These are phyloP conservation scores for Agrochola lychnidis DNA, from an alignment of 2,888 invertebrate genomes.

Conservation along the genomic window DNA sequence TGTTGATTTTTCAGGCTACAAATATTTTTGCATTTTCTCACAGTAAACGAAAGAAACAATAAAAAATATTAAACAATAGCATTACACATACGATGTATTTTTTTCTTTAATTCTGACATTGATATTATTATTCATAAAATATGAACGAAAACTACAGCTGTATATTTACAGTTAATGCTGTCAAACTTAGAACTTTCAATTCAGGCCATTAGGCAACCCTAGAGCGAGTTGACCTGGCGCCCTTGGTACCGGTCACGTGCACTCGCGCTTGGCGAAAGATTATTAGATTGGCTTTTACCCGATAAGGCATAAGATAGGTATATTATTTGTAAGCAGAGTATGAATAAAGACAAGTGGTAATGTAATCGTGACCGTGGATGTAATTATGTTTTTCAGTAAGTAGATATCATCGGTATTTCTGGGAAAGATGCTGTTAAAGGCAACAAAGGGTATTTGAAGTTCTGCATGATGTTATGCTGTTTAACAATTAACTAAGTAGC, in stretches of 20 bases:
- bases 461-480: not conserved
- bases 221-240: conserved; percentile 68
- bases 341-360: conserved; percentile 43
- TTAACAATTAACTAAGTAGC: not conserved
- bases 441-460: not conserved
- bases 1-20: not conserved
- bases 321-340: conserved; percentile 40
- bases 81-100: not conserved
- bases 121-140: conserved; percentile 27
- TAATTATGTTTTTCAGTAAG: not conserved
- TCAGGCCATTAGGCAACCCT: conserved; percentile 62
- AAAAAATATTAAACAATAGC: not conserved
- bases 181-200: conserved; percentile 36
- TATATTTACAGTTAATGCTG: conserved; percentile 7
- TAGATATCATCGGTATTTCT: conserved; percentile 9
- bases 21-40: too few relatives aligned
- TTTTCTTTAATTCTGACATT: not conserved
- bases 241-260: conserved; percentile 72
- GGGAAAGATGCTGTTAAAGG: not conserved
- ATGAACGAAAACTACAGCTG: not conserved
- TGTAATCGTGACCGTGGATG: not conserved
- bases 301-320: conserved; percentile 46
- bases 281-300: conserved; percentile 68
- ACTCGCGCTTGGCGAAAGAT: conserved; percentile 54
- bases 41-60: not conserved